A percentile compares a stretch with the other conserved stretches of the same genome.
These are phyloP conservation scores for Heliconius cydno DNA, from an alignment of 2,888 invertebrate genomes.

Conservation along the genomic window DNA sequence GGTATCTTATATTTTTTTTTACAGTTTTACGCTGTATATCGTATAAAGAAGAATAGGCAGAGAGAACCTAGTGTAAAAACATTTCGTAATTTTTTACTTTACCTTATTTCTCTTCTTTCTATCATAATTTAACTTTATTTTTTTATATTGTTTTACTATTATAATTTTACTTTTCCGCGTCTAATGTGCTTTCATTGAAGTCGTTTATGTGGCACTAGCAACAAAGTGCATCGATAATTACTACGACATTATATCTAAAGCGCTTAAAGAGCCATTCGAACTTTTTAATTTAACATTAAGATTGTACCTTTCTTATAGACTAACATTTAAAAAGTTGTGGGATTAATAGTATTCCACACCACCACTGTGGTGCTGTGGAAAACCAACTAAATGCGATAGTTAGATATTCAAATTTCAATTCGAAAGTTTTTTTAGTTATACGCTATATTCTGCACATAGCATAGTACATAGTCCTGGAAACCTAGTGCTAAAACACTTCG, in stretches of 20 bases:
- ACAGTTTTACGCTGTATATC: no score
- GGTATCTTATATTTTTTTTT: no score
- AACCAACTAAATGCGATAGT: not conserved
- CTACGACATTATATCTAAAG: conserved; percentile 17
- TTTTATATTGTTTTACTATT: no score
- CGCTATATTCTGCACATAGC: no score
- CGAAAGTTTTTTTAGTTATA: not conserved
- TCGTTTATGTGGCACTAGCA: not conserved
- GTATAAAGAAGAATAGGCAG: no score
- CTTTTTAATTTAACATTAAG: conserved; percentile 14
- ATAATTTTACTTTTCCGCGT: not conserved
- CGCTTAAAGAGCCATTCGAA: conserved; percentile 15
- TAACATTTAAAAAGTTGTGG: not conserved
- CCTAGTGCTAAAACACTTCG: no score
- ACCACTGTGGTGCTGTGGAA: not conserved
- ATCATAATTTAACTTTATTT: no score
- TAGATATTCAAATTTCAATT: not conserved
- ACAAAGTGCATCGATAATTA: conserved; percentile 24
- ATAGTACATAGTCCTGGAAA: no score
- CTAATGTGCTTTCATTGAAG: not conserved
- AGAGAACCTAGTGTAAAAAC: no score
- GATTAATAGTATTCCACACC: not conserved
- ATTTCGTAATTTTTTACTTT: no score
- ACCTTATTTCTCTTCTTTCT: no score
- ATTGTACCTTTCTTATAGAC: not conserved